Conservation (phyloP, 2,888 invertebrate species). For the Anthoptus insignis region DNA sequence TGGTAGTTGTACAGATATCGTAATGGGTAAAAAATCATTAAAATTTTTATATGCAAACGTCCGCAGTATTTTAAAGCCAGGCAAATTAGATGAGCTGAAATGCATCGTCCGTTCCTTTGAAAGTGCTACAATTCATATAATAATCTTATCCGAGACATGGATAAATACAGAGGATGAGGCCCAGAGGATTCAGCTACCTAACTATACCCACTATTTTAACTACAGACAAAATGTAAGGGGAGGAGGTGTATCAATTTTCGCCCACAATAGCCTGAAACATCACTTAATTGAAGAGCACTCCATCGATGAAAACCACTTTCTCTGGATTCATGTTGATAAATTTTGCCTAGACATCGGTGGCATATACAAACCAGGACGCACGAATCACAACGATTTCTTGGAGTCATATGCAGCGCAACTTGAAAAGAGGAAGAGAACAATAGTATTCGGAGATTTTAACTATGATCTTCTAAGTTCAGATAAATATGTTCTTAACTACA, state of each 20-base stretch:
- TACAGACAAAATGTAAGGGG: conserved; percentile 31
- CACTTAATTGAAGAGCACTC: conserved; percentile 39
- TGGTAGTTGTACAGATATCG: conserved; percentile 29
- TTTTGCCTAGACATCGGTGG: conserved; percentile 7
- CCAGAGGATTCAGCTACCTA: neutral
- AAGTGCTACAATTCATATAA: conserved; percentile 29
- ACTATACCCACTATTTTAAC: conserved; percentile 42
- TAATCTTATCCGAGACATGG: conserved; percentile 46
- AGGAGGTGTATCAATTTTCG: conserved; percentile 50
- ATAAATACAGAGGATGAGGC: conserved; percentile 41
- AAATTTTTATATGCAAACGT: conserved; percentile 14
- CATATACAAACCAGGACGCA: conserved; percentile 5
- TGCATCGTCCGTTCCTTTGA: conserved; percentile 26
- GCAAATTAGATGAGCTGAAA: conserved; percentile 11
- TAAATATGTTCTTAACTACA: neutral
- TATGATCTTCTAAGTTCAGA: neutral
- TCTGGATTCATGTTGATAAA: conserved; percentile 8
- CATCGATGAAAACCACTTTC: conserved; percentile 25
- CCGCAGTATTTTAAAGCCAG: conserved; percentile 5
- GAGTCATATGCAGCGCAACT: neutral
- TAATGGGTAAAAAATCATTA: conserved; percentile 23
- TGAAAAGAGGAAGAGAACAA: neutral
- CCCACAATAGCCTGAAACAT: conserved; percentile 45
- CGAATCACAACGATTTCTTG: neutral
- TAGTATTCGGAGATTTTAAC: conserved; percentile 14